Conservation (phyloP, 2,797 vertebrate species). For the Balearica regulorum region DNA sequence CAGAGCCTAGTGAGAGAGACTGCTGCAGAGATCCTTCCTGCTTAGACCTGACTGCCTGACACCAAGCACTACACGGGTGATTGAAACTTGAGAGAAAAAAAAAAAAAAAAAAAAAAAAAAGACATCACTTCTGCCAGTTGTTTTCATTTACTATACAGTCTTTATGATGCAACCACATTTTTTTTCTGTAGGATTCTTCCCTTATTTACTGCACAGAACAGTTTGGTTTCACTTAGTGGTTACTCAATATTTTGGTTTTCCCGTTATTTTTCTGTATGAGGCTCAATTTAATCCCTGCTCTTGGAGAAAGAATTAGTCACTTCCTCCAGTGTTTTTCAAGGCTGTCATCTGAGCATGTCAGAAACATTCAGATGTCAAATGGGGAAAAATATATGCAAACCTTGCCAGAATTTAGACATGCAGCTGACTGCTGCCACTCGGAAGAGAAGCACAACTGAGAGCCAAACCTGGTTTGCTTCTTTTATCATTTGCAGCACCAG, state of each 20-base stretch:
- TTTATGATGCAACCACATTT: neutral
- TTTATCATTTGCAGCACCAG: neutral
- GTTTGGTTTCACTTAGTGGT: neutral
- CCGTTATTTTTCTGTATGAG: neutral
- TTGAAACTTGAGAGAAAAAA: neutral
- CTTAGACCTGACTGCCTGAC: neutral
- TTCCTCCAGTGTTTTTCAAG: neutral
- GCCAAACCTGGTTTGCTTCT: neutral
- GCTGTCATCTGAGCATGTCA: neutral
- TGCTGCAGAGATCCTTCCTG: neutral
- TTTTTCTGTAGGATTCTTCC: neutral
- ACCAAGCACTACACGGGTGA: neutral
- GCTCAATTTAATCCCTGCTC: neutral
- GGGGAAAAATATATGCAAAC: neutral
- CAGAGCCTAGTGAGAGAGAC: neutral
- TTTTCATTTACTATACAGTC: neutral
- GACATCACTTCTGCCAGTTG: neutral
- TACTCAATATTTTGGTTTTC: neutral
- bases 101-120: neutral
- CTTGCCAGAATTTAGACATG: neutral
- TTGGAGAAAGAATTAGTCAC: neutral
- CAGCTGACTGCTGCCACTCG: conserved; percentile 1
- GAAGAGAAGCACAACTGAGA: neutral
- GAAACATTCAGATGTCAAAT: conserved; percentile 9
- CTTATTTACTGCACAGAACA: neutral